Evolutionary conservation across 2,888 invertebrate genomes (phyloP), one percentile per base, ranked within the genome.

Genomic region (Pedicia rivosa): DNA sequence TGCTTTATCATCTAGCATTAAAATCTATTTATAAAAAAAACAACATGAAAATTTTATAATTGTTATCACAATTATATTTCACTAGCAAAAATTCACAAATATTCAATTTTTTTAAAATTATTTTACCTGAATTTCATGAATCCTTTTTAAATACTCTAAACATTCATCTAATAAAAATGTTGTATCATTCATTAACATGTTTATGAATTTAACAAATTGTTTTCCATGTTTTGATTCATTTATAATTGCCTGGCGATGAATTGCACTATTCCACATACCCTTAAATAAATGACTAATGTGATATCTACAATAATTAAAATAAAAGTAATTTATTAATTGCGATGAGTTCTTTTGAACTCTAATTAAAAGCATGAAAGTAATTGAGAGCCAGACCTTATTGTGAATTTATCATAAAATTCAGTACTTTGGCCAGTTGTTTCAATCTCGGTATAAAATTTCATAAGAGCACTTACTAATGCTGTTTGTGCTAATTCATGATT

Each of bases 361-460:
- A 10, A 17, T 15, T n/a, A n/a, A n/a, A 8, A 9, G 2, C 17
- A 4, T 15, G 27, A 37, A 30, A 16, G 30, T 29, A 25, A 32
- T 2, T 16, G 22, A 12, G 5, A n/a, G n/a, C n/a, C n/a, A 34
- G 28, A 60, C 58, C 98, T 75, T 50, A 98, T 97, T 9, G 91
- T 90, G 63, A 98, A 98, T 65, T 98, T 98, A 64, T 97, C 97
- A 55, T 95, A 98, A 65, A 98, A 98, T 65, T 98, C 98, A 24
- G 90, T 91, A 61, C 88, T 91, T 47, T 94, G 87, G 8, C 97
- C 97, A 8, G 95, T 97, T 9, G 88, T 87, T 66, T 97, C 97
- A 38, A 95, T 88, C 51, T 94, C 94, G 48, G 94, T 91, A 63
- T 98, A 98, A 66, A 98, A 98, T 62, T 88, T 88, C 91, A 97